Evolutionary conservation across 2,888 invertebrate genomes (phyloP).

Genomic region (Theodoxus fluviatilis): DNA sequence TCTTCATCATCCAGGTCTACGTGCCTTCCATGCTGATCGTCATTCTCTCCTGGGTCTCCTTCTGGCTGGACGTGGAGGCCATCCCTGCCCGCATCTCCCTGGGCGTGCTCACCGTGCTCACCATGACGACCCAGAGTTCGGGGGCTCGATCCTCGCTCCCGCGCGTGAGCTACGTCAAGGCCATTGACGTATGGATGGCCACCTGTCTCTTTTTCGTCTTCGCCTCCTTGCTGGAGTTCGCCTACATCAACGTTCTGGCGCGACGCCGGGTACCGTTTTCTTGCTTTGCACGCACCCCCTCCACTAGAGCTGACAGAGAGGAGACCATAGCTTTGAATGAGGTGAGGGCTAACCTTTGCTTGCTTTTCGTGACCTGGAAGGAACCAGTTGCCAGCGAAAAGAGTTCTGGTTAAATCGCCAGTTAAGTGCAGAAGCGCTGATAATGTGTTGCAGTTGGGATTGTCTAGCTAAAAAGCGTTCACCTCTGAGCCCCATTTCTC

Average conservation of each 20-base stretch:
- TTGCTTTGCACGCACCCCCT: conserved; percentile 26
- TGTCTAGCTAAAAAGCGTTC: no score
- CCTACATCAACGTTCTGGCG: conserved; percentile 48
- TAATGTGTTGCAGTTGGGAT: no score
- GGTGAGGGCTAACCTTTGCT: not conserved
- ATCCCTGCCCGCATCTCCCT: conserved; percentile 50
- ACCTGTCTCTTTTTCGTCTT: conserved; percentile 48
- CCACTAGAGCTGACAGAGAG: not conserved
- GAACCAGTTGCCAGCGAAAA: no score
- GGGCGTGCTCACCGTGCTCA: conserved; percentile 48
- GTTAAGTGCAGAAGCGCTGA: no score
- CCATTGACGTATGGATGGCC: conserved; percentile 50
- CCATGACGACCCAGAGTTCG: conserved; percentile 56
- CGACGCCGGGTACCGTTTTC: conserved; percentile 32
- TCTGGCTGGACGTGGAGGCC: conserved; percentile 64
- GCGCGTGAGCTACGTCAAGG: conserved; percentile 52
- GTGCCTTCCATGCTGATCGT: conserved; percentile 69
- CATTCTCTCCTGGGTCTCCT: conserved; percentile 76
- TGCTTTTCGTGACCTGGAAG: no score
- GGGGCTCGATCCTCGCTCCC: conserved; percentile 49
- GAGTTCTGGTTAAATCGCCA: no score
- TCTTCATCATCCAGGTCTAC: conserved; percentile 71
- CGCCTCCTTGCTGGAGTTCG: conserved; percentile 47
- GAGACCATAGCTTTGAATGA: not conserved
- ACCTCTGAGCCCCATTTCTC: no score